A percentile compares a stretch with the other conserved stretches of the same genome.
phyloP scores from a whole-genome alignment of 2,797 vertebrate genomes.

The Pangasius macronema region DNA sequence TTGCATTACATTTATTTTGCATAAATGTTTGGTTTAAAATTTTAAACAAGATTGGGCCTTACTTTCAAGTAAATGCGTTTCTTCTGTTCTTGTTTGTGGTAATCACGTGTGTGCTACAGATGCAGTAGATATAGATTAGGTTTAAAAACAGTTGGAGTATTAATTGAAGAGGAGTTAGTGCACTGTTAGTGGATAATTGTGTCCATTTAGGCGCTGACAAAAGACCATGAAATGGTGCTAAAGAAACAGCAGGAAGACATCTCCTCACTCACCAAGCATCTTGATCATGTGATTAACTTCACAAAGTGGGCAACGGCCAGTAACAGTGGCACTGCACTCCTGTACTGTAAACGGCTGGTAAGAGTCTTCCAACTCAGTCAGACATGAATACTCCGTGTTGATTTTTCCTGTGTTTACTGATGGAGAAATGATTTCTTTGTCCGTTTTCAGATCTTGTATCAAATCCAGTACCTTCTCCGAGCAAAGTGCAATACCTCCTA shows the following conservation, averaged over 20 bases:
- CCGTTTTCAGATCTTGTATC: slow-evolving; percentile 73
- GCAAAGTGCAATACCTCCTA: slow-evolving; percentile 77
- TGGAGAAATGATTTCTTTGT: background rate
- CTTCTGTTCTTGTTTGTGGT: background rate
- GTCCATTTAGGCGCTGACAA: slow-evolving; percentile 75
- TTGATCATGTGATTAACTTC: slow-evolving; percentile 95
- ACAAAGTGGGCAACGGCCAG: slow-evolving; percentile 93
- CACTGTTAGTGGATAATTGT: background rate
- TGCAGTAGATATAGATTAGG: too few species aligned
- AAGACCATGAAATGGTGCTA: slow-evolving; percentile 85
- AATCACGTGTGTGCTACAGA: too few species aligned
- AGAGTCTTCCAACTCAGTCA: slow-evolving; percentile 43
- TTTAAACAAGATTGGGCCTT: background rate
- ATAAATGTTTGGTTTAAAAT: background rate
- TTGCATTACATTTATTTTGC: background rate
- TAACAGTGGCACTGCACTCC: slow-evolving; percentile 88
- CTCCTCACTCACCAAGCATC: slow-evolving; percentile 83
- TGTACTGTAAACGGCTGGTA: slow-evolving; percentile 98
- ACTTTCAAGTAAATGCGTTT: background rate
- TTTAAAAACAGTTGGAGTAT: background rate
- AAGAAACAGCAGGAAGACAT: slow-evolving; percentile 92
- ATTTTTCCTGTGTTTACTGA: background rate
- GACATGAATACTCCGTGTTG: background rate
- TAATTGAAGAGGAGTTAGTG: background rate
- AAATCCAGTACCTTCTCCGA: slow-evolving; percentile 81